Conservation (phyloP, 1,140 invertebrate species). For the Macrostomum lignano region DNA sequence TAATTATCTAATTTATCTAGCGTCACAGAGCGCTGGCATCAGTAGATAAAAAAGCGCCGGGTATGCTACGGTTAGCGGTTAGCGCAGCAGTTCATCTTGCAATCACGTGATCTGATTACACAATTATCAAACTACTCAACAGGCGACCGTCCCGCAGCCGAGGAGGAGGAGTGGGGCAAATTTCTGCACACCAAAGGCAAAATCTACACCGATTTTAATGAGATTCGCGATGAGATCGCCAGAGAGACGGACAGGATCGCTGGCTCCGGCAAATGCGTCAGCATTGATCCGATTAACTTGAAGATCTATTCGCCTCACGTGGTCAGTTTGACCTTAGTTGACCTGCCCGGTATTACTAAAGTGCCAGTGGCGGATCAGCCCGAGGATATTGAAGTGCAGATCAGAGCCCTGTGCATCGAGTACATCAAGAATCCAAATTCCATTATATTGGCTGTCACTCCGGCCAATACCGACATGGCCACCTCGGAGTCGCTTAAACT, state of each 20-base stretch:
- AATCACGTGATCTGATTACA: too few species aligned
- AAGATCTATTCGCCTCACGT: constrained; percentile 72
- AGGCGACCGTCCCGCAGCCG: not conserved
- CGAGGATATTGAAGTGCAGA: constrained; percentile 33
- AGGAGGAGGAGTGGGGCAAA: constrained; percentile 50
- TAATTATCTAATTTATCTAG: too few species aligned
- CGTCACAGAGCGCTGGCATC: too few species aligned
- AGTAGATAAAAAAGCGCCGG: too few species aligned
- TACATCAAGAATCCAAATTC: constrained; percentile 36
- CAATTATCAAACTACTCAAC: too few species aligned
- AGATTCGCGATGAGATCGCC: constrained; percentile 62
- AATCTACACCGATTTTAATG: constrained; percentile 65
- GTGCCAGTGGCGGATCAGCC: constrained; percentile 40
- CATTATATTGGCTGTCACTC: constrained; percentile 32
- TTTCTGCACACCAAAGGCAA: constrained; percentile 72
- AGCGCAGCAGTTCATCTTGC: too few species aligned
- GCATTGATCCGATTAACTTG: constrained; percentile 68
- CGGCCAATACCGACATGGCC: constrained; percentile 28
- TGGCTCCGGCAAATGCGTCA: constrained; percentile 69
- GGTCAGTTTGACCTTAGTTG: constrained; percentile 81
- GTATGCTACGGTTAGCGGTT: too few species aligned
- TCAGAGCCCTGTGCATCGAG: constrained; percentile 30
- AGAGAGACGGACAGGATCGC: constrained; percentile 64
- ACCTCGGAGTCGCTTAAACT: constrained; percentile 28
- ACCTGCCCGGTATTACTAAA: constrained; percentile 91